Base-by-base conservation (phyloP, 2,797 vertebrate genomes). In the Silurus aristotelis region DNA sequence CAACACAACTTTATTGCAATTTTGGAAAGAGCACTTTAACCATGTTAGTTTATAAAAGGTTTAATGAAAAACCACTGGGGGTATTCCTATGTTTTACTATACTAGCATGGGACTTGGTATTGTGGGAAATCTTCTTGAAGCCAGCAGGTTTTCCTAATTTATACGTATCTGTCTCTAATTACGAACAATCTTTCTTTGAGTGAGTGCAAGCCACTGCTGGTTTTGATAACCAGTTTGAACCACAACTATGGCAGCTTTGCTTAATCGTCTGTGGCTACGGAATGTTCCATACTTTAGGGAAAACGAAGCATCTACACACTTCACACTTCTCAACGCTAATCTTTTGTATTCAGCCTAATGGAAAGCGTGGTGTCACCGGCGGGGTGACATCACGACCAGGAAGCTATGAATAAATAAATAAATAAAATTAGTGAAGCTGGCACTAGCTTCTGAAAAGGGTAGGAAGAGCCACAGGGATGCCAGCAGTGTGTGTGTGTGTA, bases 101-200 rank as follows among this genome's bases (percentile, higher is more conserved):
- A 22, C 71, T 48, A 60, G 48, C 27, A 75, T 76, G 52, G 80
- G 64, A 70, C 77, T 79, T 43, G 56, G 64, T 63, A 56, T 43
- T 83, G 71, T 82, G 63, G 71, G 70, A 82, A 73, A 73, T 27
- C 17, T 48, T 80, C 60, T 79, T 38, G 25, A 83, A 80, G 64
- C n/a, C 48, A 56, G 82, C 78, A 81, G 52, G 67, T 75, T 70
- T 66, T 75, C 38, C 43, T 77, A 58, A 78, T 89, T 87, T 87
- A 80, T 78, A 82, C 25, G 38, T 52, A 76, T 81, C 75, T 85
- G 86, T 85, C 60, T 84, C 63, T 85, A 77, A 78, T 82, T 76
- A 46, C 20, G 63, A 79, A 60, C 43, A 38, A 70, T 48, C 43
- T 31, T 79, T 78, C 66, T 58, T 61, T 61, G 52, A 64, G 66